Conservation (phyloP, 2,888 invertebrate genomes). For the Idaea aversata region DNA sequence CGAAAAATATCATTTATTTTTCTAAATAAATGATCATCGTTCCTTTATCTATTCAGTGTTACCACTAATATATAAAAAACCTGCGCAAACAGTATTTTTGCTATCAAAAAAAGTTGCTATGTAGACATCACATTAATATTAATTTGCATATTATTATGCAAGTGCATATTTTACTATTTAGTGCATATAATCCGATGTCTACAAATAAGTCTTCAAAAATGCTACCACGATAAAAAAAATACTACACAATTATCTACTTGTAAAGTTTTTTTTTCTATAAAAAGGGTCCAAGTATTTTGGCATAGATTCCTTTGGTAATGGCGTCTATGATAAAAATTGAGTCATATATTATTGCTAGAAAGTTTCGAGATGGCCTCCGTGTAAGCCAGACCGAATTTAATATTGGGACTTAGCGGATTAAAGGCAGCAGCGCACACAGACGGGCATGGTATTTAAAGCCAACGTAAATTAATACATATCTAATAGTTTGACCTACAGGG, state of each 20-base stretch:
- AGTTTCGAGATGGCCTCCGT: neutral
- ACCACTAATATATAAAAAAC: no score
- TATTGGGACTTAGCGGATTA: slow-evolving; percentile 27
- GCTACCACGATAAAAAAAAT: slow-evolving; percentile 20
- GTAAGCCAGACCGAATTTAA: slow-evolving; percentile 25
- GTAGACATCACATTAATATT: neutral
- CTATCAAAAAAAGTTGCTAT: slow-evolving; percentile 1
- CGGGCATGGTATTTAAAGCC: no score
- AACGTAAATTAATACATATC: no score
- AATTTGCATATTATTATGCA: neutral
- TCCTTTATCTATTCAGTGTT: no score
- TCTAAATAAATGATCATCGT: no score
- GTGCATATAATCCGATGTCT: neutral
- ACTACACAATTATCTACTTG: slow-evolving; percentile 11
- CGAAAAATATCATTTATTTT: no score
- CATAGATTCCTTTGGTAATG: slow-evolving; percentile 11
- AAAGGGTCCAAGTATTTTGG: slow-evolving; percentile 30
- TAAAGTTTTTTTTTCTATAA: slow-evolving; percentile 3
- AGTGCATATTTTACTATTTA: neutral
- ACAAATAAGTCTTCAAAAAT: slow-evolving; percentile 28
- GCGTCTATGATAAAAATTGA: neutral
- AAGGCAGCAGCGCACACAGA: neutral
- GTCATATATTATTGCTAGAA: neutral
- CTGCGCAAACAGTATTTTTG: neutral
- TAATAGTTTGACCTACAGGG: no score